phyloP scores from a whole-genome alignment of 2,797 vertebrate genomes.

The Pipistrellus nathusii region DNA sequence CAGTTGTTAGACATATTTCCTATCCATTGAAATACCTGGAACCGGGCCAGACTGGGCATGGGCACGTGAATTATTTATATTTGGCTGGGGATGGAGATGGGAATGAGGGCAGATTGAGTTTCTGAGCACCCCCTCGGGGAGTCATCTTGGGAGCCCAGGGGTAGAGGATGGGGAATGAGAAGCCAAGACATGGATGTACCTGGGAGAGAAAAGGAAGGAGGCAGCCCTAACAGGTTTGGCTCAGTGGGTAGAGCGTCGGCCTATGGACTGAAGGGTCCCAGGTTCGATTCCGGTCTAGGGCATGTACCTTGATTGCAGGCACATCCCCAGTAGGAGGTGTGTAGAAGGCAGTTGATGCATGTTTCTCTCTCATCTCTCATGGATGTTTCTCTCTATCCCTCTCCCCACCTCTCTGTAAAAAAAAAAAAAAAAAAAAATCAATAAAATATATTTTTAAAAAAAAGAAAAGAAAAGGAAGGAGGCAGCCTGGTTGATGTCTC shows the following conservation, averaged over 20 bases:
- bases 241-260: too few relatives aligned
- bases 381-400: too few relatives aligned
- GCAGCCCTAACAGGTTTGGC: too few relatives aligned
- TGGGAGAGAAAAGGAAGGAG: neutral
- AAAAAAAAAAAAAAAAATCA: too few relatives aligned
- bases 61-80: conserved; percentile 73
- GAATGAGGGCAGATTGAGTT: conserved; percentile 48
- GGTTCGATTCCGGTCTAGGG: too few relatives aligned
- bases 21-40: conserved; percentile 59
- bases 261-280: too few relatives aligned
- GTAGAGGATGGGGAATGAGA: neutral
- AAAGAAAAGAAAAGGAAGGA: neutral
- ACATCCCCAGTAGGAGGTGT: too few relatives aligned
- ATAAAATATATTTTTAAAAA: too few relatives aligned
- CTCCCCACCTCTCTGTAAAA: too few relatives aligned
- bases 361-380: too few relatives aligned
- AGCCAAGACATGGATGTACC: neutral
- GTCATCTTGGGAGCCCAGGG: neutral
- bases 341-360: too few relatives aligned
- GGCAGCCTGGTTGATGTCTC: neutral
- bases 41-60: conserved; percentile 34
- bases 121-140: conserved; percentile 36
- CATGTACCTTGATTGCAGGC: too few relatives aligned
- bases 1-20: conserved; percentile 55
- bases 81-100: conserved; percentile 20